Base-by-base conservation (phyloP, 1,140 invertebrate genomes). In the Temnothorax nylanderi region DNA sequence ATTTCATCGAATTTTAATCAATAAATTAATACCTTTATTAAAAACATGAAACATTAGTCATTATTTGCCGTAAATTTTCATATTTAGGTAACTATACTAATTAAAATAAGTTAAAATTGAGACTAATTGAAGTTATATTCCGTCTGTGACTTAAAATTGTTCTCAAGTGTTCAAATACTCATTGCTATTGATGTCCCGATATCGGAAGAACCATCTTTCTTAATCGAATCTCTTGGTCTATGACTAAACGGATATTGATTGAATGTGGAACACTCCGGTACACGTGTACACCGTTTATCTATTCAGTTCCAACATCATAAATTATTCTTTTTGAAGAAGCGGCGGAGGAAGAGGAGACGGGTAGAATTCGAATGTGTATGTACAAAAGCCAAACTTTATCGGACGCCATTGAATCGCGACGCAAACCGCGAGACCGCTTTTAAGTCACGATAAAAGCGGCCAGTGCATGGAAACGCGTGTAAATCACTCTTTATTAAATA, bases 401-500 rank as follows among this genome's bases (percentile, higher is more conserved):
- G 80, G 56, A 26, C 69, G 54, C 69, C 54, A 84, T 84, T 84
- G 80, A 84, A 84, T 84, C 80, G 80, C 80, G 69, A 75, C 69
- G 80, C 80, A 41, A 51, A 58, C 69, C 54, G 69, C 80, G 69
- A 84, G 41, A 26, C 80, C 80, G 80, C 80, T 84, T 84, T 84
- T 84, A 84, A 84, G 80, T 87, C 85, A 60, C 77, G 76, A 81
- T 84, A 74, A 84, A 84, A 84, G 80, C 80, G 80, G 51, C 65
- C 78, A 60, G 51, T 47, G 77, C 77, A 51, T 60, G 72, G 86
- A 89, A 88, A 90, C 89, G 71, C 89, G 72, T 91, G 85, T 92
- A 92, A 93, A 92, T 91, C 90, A 91, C 84, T 88, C 88, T 90
- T 87, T 89, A 92, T 92, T 90, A 93, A 90, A 92, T 92, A 92